Base-by-base conservation (phyloP, 2,797 vertebrate genomes). In the Eupleurogrammus muticus region DNA sequence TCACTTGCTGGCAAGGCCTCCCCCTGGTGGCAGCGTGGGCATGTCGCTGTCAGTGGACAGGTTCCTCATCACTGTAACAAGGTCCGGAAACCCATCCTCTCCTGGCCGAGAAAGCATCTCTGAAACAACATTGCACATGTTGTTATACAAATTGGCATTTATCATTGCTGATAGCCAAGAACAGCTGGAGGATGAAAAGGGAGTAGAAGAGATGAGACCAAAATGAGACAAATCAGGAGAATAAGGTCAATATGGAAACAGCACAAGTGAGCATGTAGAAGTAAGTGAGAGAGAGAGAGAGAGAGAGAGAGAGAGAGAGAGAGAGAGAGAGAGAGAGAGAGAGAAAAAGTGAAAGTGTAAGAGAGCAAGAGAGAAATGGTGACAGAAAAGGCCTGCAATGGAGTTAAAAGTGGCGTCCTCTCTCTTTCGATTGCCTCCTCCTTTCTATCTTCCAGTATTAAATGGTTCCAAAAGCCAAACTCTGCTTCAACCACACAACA, bases 1-100 rank as follows among this genome's bases (percentile, higher is more conserved):
- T 95, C 94, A 99, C 98, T 99, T 99, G 96, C 97, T 97, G 92
- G 96, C 96, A 79, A 99, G 96, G 81, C 97, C 98, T 89, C 98
- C 98, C 90, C 98, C 98, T 87, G 97, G 97, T 89, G 98, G 98
- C 81, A 99, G 93, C 87, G 97, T 94, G 79, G 96, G 96, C 92
- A 99, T 97, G 90, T 75, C 66, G 16, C 92, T 96, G 92, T 99
- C 97, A 40, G 96, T 94, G 85, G 96, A 96, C 88, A 99, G 93
- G 92, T 95, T 96, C 89, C 97, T 97, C 94, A 99, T 96, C 89
- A 99, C 96, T 20, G 96, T 96, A 83, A 95, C 95, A 88, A 99
- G 93, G 90, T 99, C 98, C 65, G 98, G 98, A 93, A 97, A 94
- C 64, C 95, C 96, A 83, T 97, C 97, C 82, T 99, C 96, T 75